Base-by-base conservation (phyloP, 2,888 invertebrate genomes). In the Netelia virgata region DNA sequence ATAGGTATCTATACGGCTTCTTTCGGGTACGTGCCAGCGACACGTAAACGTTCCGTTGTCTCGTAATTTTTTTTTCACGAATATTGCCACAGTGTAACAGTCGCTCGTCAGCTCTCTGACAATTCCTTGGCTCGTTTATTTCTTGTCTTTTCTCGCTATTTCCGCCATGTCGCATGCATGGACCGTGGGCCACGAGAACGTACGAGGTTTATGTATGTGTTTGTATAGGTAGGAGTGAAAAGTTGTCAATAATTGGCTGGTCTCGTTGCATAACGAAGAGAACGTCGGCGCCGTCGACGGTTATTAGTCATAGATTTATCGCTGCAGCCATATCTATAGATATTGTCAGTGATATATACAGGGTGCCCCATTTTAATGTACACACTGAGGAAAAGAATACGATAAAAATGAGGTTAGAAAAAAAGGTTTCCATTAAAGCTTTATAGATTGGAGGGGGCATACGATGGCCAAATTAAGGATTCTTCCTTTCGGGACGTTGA, bases 91-190 rank as follows among this genome's bases (percentile, higher is more conserved):
- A 53, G 23, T 64, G 36, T 28, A 57, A 47, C 75, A 64, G 23
- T 76, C 70, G 75, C 10, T 81, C 75, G 75, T 75, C 81, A 81
- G 81, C 75, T 76, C 70, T 47, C 64, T 50, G 57, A 82, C 75
- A 70, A 70, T 64, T 69, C 70, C 43, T 63, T 82, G 81, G 81
- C 81, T 75, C 81, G 69, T 61, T 75, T 69, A 36, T 55, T 63
- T 70, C 63, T 36, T 63, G 20, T 53, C 61, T 50, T 20, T 11
- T 11, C 50, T 28, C 20, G 10, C 61, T 69, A 28, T 41, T 14
- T 57, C 20, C n/a, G 47, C 36, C 23, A 28, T 28, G 20, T 50
- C 6, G 28, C 47, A n/a, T 10, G 18, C 23, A 55, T 18, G 5
- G 53, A 55, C n/a, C 10, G 14, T 41, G 18, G 6, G 28, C 43